Evolutionary conservation across 2,113 vertebrate genomes (phyloP), one percentile per base, ranked within the genome.

Genomic region (Notothenia rossii): DNA sequence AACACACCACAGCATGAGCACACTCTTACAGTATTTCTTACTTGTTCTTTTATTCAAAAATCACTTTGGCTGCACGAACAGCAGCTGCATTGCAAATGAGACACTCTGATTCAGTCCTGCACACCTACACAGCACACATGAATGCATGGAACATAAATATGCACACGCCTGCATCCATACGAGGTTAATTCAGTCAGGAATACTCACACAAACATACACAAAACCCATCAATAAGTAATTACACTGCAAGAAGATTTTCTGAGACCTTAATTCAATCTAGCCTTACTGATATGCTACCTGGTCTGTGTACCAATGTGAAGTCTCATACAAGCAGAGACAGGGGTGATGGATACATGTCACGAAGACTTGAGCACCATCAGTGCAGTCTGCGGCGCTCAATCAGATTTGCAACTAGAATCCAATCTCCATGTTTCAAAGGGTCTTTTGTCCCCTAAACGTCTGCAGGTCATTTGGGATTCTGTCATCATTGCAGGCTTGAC

Each of bases 1-100:
- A 84, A 86, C 87, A 84, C 14, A 76, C 33, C 12, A 11, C 48
- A 3, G 33, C 67, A 79, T 88, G 87, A 79, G 81, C 83, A 89
- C 83, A 73, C 17, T 14, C 18, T 63, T 51, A 62, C 45, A 45
- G 20, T 25, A 63, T 62, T 79, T 63, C 49, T n/a, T 45, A 53
- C 46, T 68, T 53, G 51, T 61, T 17, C 17, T 55, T 81, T 75
- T 63, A 79, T 86, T 85, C 36, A 76, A 45, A 62, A 82, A 60
- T 61, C 5, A 53, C 43, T 65, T 49, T 67, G 64, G 45, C 56
- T 29, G 29, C 64, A 54, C 1, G 11, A 33, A 66, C 82, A 54
- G 45, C 40, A 45, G 33, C 68, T 64, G 83, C 54, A 88, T 85
- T 6, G 17, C 69, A 65, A 75, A 81, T 60, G 59, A 67, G 15